These are phyloP conservation scores for Dasyprocta punctata DNA, from an alignment of 2,113 vertebrate genomes.

Conservation along the genomic window DNA sequence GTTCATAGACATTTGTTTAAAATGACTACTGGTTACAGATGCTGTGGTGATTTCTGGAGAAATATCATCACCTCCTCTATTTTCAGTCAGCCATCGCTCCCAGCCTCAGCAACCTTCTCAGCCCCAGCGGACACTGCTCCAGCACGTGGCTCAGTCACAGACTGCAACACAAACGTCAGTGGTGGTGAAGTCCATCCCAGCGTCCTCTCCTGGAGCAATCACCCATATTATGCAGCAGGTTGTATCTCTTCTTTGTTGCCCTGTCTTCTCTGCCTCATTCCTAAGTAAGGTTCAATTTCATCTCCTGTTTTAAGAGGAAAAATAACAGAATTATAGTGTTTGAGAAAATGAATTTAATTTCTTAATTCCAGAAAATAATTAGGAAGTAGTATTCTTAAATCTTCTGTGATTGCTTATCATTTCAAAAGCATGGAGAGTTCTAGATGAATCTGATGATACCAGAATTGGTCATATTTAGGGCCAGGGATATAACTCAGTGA, in stretches of 20 bases:
- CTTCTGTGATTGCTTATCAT: conserved; percentile 3
- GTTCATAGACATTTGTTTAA: conserved; percentile 75
- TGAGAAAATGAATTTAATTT: background rate
- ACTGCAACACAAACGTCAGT: conserved; percentile 89
- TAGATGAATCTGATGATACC: conserved; percentile 30
- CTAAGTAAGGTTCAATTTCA: conserved; percentile 53
- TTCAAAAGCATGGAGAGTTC: background rate
- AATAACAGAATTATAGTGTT: background rate
- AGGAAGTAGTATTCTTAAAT: conserved; percentile 45
- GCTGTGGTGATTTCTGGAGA: conserved; percentile 79
- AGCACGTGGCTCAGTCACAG: conserved; percentile 89
- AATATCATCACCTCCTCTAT: conserved; percentile 84
- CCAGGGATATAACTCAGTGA: too few species aligned
- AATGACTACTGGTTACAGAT: conserved; percentile 72
- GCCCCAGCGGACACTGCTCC: conserved; percentile 88
- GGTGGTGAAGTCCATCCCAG: conserved; percentile 90
- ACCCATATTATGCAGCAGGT: conserved; percentile 93
- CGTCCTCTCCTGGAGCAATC: conserved; percentile 87
- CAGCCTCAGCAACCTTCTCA: conserved; percentile 88
- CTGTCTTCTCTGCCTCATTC: background rate
- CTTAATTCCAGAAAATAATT: conserved; percentile 57
- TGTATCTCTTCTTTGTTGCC: conserved; percentile 78
- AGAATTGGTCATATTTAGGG: background rate
- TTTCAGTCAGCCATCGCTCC: conserved; percentile 90
- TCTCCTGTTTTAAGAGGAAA: conserved; percentile 41